These are phyloP conservation scores for Notolabrus celidotus DNA, from an alignment of 2,797 vertebrate genomes.

Conservation along the genomic window DNA sequence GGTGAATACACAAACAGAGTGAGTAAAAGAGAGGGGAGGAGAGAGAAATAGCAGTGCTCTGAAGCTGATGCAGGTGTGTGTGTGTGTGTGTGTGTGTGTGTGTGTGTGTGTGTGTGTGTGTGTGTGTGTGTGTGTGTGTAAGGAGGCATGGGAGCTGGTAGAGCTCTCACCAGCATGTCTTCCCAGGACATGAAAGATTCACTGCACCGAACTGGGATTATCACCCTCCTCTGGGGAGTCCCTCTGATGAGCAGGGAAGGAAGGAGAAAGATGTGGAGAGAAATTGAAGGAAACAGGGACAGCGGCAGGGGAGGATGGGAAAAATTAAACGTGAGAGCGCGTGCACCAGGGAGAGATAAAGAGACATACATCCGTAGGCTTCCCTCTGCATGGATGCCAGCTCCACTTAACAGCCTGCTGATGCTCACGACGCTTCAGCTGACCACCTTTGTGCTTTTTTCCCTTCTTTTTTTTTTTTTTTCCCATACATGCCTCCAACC, in stretches of 20 bases:
- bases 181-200: conserved; percentile 82
- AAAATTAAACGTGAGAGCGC: conserved; percentile 57
- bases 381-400: conserved; percentile 49
- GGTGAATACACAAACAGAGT: conserved; percentile 26
- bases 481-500: conserved; percentile 5
- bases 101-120: no score
- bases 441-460: conserved; percentile 42
- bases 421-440: conserved; percentile 26
- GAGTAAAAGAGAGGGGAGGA: background rate
- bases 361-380: conserved; percentile 46
- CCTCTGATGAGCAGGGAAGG: conserved; percentile 68
- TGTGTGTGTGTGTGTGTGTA: no score
- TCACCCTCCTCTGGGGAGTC: conserved; percentile 74
- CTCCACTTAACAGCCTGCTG: conserved; percentile 45
- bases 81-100: no score
- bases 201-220: conserved; percentile 77
- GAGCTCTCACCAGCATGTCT: conserved; percentile 64
- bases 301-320: conserved; percentile 44
- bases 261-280: conserved; percentile 60
- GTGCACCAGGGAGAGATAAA: conserved; percentile 49
- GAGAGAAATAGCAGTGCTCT: conserved; percentile 6
- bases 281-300: conserved; percentile 65
- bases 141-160: conserved; percentile 57
- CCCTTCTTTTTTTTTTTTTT: conserved; percentile 5
- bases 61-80: conserved; percentile 59